phyloP scores from a whole-genome alignment of 2,113 vertebrate genomes.

The Albula goreensis region DNA sequence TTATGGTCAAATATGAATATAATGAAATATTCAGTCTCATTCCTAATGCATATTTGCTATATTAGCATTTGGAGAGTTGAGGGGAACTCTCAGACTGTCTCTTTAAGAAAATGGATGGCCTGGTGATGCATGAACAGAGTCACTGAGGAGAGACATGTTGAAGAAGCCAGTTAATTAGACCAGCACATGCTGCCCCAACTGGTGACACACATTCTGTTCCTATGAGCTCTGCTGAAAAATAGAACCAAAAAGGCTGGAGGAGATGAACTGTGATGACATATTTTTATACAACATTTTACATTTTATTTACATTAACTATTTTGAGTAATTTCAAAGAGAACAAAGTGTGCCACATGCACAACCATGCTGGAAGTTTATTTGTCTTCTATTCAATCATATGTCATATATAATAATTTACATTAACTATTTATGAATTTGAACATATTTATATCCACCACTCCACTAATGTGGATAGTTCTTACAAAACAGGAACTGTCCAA shows the following conservation, averaged over 20 bases:
- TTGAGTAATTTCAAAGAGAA: no score
- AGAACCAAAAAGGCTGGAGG: not conserved
- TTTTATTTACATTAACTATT: no score
- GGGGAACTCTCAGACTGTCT: not conserved
- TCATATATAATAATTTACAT: no score
- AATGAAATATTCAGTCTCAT: not conserved
- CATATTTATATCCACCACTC: no score
- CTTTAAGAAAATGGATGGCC: not conserved
- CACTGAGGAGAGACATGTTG: not conserved
- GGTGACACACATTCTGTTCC: not conserved
- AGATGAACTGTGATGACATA: not conserved
- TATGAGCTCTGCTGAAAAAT: not conserved
- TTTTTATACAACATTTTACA: not conserved
- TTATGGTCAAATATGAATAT: not conserved
- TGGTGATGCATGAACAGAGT: not conserved
- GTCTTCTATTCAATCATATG: no score
- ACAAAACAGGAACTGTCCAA: no score
- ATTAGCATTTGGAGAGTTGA: not conserved
- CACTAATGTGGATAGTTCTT: no score
- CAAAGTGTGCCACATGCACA: no score
- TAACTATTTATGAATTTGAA: no score
- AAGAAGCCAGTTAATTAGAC: not conserved
- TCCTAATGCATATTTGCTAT: not conserved
- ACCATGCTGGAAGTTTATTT: no score
- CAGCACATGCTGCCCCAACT: not conserved